Base-by-base conservation (phyloP, 1,140 invertebrate species). In the Sipha flava region DNA sequence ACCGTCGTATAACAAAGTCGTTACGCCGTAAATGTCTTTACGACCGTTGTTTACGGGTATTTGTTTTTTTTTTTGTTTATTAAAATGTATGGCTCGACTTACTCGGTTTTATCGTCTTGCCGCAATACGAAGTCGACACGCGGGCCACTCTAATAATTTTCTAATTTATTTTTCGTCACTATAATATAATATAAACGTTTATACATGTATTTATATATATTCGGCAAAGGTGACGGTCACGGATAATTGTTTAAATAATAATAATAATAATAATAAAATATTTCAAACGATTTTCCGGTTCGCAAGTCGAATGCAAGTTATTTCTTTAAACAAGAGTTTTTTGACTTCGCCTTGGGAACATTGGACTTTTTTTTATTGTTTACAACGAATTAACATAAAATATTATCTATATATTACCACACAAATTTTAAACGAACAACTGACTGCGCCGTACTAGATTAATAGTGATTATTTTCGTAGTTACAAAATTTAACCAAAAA, bases 201-300 rank as follows among this genome's bases (percentile, higher is more conserved):
- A n/a, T n/a, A n/a, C n/a, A n/a, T n/a, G n/a, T n/a, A n/a, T n/a
- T n/a, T n/a, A n/a, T n/a, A n/a, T n/a, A n/a, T n/a, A n/a, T n/a
- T n/a, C n/a, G n/a, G n/a, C n/a, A n/a, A n/a, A n/a, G n/a, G n/a
- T n/a, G n/a, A n/a, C n/a, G n/a, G n/a, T n/a, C n/a, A n/a, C n/a
- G n/a, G n/a, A n/a, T n/a, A n/a, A n/a, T n/a, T n/a, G n/a, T n/a
- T n/a, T n/a, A n/a, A n/a, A n/a, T n/a, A n/a, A n/a, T 64, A 16
- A 64, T n/a, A 64, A 34, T 12, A 18, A 34, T 34, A 18, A 64
- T 12, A 34, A 34, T 62, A 29, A 18, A 18, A 10, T 31, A 10
- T 64, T 64, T 34, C 59, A 64, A 64, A 64, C 59, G 59, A 34
- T 64, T 64, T 64, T 64, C 59, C 31, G 31, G 59, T 64, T 21